Evolutionary conservation across 1,140 invertebrate species (phyloP).

Genomic region (Lepidurus packardi): DNA sequence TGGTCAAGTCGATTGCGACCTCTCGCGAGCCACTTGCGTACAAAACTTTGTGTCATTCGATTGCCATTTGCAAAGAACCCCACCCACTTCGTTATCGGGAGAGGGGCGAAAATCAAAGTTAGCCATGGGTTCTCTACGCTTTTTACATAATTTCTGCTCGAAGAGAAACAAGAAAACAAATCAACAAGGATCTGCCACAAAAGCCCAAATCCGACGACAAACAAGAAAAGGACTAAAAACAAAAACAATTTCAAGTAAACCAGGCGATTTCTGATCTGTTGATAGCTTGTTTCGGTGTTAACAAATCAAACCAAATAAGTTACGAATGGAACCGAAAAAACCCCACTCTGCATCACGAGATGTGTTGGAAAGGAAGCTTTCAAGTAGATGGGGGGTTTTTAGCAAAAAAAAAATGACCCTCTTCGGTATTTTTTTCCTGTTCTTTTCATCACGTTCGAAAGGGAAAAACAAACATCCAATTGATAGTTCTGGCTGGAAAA

Average conservation of each 20-base stretch:
- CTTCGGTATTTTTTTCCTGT: too few species aligned
- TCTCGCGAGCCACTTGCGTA: constrained; percentile 12
- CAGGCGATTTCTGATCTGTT: neutral
- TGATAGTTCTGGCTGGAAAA: too few species aligned
- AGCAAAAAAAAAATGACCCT: too few species aligned
- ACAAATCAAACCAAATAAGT: neutral
- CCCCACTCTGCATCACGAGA: too few species aligned
- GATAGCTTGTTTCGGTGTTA: neutral
- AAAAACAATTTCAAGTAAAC: neutral
- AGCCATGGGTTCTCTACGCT: constrained; percentile 1
- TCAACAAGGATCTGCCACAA: constrained; percentile 1
- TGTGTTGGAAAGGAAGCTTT: too few species aligned
- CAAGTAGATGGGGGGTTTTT: too few species aligned
- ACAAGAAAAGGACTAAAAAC: neutral
- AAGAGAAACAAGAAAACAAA: neutral
- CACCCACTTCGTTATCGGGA: constrained; percentile 20
- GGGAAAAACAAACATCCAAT: too few species aligned
- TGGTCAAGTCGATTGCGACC: constrained; percentile 20
- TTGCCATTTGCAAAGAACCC: constrained; percentile 21
- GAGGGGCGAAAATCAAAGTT: constrained; percentile 11
- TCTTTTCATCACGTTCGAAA: too few species aligned
- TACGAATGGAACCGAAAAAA: too few species aligned
- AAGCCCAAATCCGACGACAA: neutral
- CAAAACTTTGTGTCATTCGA: constrained; percentile 12
- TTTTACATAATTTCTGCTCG: neutral